Evolutionary conservation across 2,797 vertebrate genomes (phyloP), one percentile per base, ranked within the genome.

Genomic region (Acanthiza pusilla): DNA sequence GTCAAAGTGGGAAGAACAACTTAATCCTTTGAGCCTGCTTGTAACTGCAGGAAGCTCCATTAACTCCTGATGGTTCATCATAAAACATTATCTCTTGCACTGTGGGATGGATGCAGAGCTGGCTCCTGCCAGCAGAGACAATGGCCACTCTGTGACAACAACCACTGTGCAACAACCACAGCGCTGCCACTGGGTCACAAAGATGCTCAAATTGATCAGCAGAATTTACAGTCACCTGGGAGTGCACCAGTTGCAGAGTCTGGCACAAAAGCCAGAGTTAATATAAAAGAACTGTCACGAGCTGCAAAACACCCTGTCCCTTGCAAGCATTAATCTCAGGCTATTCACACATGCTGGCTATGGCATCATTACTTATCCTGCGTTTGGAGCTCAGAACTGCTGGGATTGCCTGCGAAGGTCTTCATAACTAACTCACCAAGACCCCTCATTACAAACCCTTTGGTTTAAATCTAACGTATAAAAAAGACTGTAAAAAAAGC

Each of bases 1-100:
- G 78, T 85, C 62, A 84, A 25, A 66, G 60, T 53, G 70, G 91
- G 74, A 83, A 74, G 75, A 88, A 88, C 80, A 94, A 85, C 90
- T 88, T 93, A 38, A 90, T 94, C 40, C 66, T 91, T 62, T 66
- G 85, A 91, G 85, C 26, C 80, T 88, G n/a, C 40, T 78, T 65
- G 23, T 78, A 82, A 73, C 51, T 0, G 1, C 60, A 58, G 83
- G 90, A 92, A 94, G 89, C 85, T 85, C 80, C 73, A 90, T 95
- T 94, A 93, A 88, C 70, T 95, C 38, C 83, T 84, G 71, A 55
- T 2, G 9, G 73, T 18, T 74, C 55, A 18, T 48, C 60, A 16
- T 82, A 90, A 95, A 96, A 62, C 85, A 72, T 38, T 13, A 30
- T 26, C 65, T 57, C 74, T 36, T 20, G 43, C 1, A 0, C 83